Evolutionary conservation across 2,113 vertebrate genomes (phyloP), one percentile per base, ranked within the genome.

Genomic region (Plectropomus leopardus): DNA sequence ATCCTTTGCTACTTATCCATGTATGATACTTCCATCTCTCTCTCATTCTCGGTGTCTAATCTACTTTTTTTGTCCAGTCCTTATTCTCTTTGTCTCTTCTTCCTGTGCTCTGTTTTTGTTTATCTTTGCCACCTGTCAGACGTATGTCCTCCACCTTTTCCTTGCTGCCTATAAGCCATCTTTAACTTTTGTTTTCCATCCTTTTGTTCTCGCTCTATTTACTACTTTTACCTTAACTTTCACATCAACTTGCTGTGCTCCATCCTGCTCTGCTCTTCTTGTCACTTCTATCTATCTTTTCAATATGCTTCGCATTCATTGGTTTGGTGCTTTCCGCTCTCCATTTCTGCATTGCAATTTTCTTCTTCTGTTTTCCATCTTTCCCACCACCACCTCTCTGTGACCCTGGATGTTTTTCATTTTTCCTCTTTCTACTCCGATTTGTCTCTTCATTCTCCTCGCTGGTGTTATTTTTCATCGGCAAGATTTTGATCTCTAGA

Each of bases 321-420:
- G 71, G 51, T 64, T 90, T 82, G 58, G 8, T 63, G 59, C 42
- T 71, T 81, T 81, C 83, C 69, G 47, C 76, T 84, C 78, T 76
- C 72, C 21, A n/a, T 85, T 77, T 75, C 76, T 76, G 79, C 78
- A 82, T 87, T 83, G 74, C 78, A 88, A 84, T 84, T 88, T 85
- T 48, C 74, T 69, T 73, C 7, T 60, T 82, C 65, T 86, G 55
- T 76, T 73, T 73, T 53, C 54, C 53, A 72, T 90, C 77, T 71
- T 83, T 86, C 28, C 47, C 50, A 8, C 70, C 55, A 72, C 75
- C 66, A 82, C 69, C 48, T 88, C 15, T 21, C 36, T 32, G 23
- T 84, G 72, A 89, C 87, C 72, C 82, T 75, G 61, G 65, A 78
- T 69, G 64, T 80, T 90, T 90, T 92, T 76, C 65, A 69, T 87